Evolutionary conservation across 2,113 vertebrate species (phyloP).

Genomic region (Alligator sinensis): DNA sequence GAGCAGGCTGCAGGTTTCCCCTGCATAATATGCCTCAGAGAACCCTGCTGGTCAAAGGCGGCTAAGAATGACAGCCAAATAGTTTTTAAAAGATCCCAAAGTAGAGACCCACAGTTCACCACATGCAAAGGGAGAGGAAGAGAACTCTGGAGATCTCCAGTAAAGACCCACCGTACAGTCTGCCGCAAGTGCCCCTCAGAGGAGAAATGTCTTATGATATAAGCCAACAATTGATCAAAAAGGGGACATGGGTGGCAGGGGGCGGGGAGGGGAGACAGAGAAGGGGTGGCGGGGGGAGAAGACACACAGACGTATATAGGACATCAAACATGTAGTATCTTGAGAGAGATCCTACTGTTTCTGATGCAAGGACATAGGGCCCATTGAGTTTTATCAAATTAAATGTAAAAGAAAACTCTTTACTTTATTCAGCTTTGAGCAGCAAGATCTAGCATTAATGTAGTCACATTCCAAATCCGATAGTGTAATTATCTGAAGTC

Average conservation of each 20-base stretch:
- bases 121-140: not conserved
- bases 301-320: not conserved
- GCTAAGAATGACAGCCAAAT: not conserved
- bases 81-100: not conserved
- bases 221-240: too few relatives aligned
- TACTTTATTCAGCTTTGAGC: constrained; percentile 98
- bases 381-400: not conserved
- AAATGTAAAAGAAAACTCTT: constrained; percentile 51
- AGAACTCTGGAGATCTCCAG: not conserved
- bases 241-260: too few relatives aligned
- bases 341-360: not conserved
- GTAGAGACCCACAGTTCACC: not conserved
- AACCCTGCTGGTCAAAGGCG: not conserved
- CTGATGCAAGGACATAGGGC: not conserved
- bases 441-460: constrained; percentile 96
- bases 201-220: not conserved
- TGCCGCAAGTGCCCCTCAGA: not conserved
- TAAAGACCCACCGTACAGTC: not conserved
- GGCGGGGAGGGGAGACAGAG: not conserved
- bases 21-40: not conserved
- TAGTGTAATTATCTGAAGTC: constrained; percentile 92
- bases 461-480: constrained; percentile 99
- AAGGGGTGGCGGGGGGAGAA: not conserved
- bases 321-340: not conserved
- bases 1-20: too few relatives aligned